Conservation (phyloP, 2,797 vertebrate species). For the Hippopotamyrus pictus region DNA sequence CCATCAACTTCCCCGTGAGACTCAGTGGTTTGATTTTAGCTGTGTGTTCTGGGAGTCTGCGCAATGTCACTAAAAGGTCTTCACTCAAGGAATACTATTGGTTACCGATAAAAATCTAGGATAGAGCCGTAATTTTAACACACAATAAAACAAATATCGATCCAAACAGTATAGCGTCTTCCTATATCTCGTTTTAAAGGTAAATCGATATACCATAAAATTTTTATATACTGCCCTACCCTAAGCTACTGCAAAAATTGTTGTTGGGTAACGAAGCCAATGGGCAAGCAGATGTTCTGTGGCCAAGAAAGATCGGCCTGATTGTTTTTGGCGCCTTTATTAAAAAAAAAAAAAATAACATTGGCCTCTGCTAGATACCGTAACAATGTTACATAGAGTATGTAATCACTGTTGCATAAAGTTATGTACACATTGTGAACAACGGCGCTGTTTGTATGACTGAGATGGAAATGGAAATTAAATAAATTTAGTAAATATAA, state of each 20-base stretch:
- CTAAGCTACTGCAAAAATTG: not conserved
- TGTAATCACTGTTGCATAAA: not conserved
- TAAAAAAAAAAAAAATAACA: not conserved
- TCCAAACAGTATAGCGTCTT: not conserved
- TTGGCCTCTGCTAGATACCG: not conserved
- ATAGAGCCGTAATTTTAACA: not conserved
- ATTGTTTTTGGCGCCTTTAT: not conserved
- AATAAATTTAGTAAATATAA: not conserved
- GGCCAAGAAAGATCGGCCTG: not conserved
- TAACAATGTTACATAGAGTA: not conserved
- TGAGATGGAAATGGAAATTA: not conserved
- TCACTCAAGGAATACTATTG: not conserved
- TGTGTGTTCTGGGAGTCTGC: not conserved
- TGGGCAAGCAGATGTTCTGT: not conserved
- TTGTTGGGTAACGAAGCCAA: not conserved
- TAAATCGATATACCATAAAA: not conserved
- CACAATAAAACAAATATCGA: not conserved
- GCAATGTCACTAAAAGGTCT: not conserved
- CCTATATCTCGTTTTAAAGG: not conserved
- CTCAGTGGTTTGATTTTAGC: not conserved
- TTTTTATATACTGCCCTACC: not conserved
- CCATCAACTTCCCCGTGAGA: not conserved
- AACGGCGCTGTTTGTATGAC: not conserved
- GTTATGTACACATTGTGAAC: not conserved
- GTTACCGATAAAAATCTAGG: not conserved